Conservation (phyloP, 2,797 vertebrate species). For the Acanthiza pusilla region DNA sequence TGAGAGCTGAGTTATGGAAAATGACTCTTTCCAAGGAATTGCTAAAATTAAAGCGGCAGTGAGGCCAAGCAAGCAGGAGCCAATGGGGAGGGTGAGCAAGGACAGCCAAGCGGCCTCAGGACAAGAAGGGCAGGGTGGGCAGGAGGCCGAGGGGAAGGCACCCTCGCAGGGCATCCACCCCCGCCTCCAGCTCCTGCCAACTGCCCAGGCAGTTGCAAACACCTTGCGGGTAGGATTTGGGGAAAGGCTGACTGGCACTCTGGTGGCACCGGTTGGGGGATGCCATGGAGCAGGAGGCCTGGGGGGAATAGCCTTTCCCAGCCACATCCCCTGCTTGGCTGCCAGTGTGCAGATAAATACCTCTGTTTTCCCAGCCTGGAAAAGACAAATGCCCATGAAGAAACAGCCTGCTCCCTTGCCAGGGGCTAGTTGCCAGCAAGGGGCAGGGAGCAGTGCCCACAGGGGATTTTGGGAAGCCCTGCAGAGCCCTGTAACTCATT, state of each 20-base stretch:
- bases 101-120: neutral
- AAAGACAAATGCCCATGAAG: neutral
- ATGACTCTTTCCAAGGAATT: constrained; percentile 67
- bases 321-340: neutral
- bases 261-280: neutral
- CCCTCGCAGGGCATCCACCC: neutral
- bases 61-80: constrained; percentile 41
- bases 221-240: fast-evolving
- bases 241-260: neutral
- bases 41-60: constrained; percentile 44
- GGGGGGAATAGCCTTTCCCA: neutral
- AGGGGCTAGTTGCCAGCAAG: neutral
- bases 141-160: neutral
- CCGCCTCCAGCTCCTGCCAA: fast-evolving
- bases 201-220: neutral
- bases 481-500: neutral
- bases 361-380: neutral
- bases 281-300: neutral
- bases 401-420: neutral
- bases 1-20: constrained; percentile 61
- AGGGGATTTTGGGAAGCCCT: neutral
- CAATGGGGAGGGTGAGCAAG: constrained; percentile 52
- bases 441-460: neutral
- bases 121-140: constrained; percentile 26
- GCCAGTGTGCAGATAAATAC: neutral